phyloP scores from a whole-genome alignment of 2,113 vertebrate species.

The Corydoras maculifer region DNA sequence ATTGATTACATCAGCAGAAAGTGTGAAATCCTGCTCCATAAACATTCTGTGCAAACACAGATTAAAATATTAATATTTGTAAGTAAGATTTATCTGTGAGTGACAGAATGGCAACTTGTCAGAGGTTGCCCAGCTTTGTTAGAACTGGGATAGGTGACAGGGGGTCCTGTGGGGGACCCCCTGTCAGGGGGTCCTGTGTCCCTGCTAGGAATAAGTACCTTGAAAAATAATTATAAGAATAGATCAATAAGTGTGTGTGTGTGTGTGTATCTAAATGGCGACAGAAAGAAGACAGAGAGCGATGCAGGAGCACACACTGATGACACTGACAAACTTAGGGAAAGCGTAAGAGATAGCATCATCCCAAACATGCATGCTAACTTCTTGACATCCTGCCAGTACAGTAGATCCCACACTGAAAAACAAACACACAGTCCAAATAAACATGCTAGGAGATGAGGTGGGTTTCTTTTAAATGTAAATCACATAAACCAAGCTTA shows the following conservation, averaged over 20 bases:
- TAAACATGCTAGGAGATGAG: neutral
- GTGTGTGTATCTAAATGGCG: constrained; percentile 72
- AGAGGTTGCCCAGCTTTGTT: too few species aligned
- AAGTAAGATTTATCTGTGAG: neutral
- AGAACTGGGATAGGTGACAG: too few species aligned
- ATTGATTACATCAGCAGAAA: constrained; percentile 79
- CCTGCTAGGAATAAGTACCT: neutral
- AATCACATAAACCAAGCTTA: too few species aligned
- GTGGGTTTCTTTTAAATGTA: too few species aligned
- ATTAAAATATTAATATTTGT: neutral
- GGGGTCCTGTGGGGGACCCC: too few species aligned
- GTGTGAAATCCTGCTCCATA: constrained; percentile 75
- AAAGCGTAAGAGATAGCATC: constrained; percentile 77
- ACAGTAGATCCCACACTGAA: constrained; percentile 76
- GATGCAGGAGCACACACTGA: constrained; percentile 80
- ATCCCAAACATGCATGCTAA: constrained; percentile 76
- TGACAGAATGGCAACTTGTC: too few species aligned
- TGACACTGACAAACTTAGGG: constrained; percentile 79
- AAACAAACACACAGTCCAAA: constrained; percentile 1
- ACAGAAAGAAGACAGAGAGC: constrained; percentile 76
- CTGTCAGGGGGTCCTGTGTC: too few species aligned
- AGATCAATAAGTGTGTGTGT: neutral
- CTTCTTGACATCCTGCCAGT: constrained; percentile 84
- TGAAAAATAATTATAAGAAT: neutral
- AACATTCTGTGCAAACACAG: constrained; percentile 65